phyloP scores from a whole-genome alignment of 2,113 vertebrate species.

The Syngnathus floridae region DNA sequence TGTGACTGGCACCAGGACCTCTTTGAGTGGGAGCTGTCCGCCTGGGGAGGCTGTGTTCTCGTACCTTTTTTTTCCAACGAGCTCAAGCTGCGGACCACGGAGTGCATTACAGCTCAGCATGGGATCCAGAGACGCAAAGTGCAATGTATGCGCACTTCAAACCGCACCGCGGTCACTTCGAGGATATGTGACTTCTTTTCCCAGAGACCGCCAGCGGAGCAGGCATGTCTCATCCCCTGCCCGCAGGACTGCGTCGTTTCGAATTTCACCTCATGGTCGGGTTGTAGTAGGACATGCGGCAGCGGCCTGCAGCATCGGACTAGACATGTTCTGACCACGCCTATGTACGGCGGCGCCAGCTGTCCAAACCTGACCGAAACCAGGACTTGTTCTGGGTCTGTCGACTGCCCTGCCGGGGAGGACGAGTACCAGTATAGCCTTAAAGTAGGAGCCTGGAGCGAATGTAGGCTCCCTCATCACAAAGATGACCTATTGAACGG shows the following conservation, averaged over 20 bases:
- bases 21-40: conserved; percentile 86
- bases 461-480: conserved; percentile 74
- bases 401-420: conserved; percentile 73
- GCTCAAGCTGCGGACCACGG: conserved; percentile 44
- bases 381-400: conserved; percentile 64
- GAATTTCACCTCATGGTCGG: conserved; percentile 83
- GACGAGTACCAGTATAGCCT: conserved; percentile 82
- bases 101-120: conserved; percentile 87
- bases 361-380: conserved; percentile 86
- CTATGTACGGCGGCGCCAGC: conserved; percentile 81
- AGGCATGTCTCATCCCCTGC: conserved; percentile 91
- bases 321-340: conserved; percentile 75
- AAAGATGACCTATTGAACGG: conserved; percentile 65
- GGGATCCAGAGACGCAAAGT: conserved; percentile 81
- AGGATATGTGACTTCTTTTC: conserved; percentile 88
- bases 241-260: conserved; percentile 89
- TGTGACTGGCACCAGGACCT: conserved; percentile 92
- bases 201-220: conserved; percentile 75
- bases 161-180: conserved; percentile 71
- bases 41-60: conserved; percentile 80
- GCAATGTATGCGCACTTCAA: conserved; percentile 79
- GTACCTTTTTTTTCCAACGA: conserved; percentile 60
- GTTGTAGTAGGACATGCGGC: conserved; percentile 74
- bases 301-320: conserved; percentile 76
- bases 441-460: conserved; percentile 82